phyloP scores from a whole-genome alignment of 2,113 vertebrate genomes.

The Vulpes vulpes region DNA sequence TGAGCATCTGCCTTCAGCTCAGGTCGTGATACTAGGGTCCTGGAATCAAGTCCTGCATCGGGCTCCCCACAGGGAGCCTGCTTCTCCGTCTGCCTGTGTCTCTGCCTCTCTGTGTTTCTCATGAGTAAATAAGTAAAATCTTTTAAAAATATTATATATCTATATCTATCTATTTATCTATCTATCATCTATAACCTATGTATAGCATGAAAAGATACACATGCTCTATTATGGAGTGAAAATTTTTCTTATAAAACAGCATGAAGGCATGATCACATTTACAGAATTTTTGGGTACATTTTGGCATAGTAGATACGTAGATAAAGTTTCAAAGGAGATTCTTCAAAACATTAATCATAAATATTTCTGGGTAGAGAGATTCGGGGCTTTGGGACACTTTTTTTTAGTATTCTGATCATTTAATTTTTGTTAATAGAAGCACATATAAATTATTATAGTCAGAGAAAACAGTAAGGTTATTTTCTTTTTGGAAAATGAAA shows the following conservation, averaged over 20 bases:
- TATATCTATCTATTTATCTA: not conserved
- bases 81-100: no score
- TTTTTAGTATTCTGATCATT: not conserved
- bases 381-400: not conserved
- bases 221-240: not conserved
- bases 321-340: not conserved
- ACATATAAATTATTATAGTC: not conserved
- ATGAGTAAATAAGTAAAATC: no score
- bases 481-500: not conserved
- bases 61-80: no score
- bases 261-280: not conserved
- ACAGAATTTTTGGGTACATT: not conserved
- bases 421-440: constrained; percentile 22
- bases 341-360: not conserved
- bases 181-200: no score
- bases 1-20: no score
- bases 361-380: not conserved
- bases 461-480: not conserved
- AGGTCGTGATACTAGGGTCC: no score
- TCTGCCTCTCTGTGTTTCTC: no score
- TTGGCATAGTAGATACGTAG: not conserved
- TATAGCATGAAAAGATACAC: not conserved
- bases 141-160: no score
- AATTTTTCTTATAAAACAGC: not conserved
- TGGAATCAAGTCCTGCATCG: no score